Conservation (phyloP, 2,797 vertebrate genomes). For the Arremon aurantiirostris region DNA sequence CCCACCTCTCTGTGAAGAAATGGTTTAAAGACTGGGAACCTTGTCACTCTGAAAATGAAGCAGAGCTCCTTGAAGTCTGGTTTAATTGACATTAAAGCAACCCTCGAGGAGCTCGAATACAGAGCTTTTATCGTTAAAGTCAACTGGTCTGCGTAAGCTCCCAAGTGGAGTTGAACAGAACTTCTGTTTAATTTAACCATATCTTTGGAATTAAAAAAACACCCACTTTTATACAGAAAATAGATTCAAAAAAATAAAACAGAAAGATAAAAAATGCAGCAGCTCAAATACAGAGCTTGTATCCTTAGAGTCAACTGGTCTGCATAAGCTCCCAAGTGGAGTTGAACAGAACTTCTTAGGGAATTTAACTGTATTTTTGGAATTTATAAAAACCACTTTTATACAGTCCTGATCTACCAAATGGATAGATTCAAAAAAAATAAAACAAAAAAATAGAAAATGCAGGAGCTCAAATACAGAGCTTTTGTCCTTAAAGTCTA, state of each 20-base stretch:
- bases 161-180: not conserved
- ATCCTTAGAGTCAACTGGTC: not conserved
- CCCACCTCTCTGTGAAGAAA: not conserved
- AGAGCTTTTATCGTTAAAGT: not conserved
- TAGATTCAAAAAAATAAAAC: fast-evolving
- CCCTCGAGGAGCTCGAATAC: not conserved
- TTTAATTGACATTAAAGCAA: not conserved
- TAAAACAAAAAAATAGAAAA: not conserved
- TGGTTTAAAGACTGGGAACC: not conserved
- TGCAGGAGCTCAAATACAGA: not conserved
- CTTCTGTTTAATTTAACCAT: fast-evolving
- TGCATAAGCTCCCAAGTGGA: not conserved
- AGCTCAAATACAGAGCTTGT: not conserved
- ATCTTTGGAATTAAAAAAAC: not conserved
- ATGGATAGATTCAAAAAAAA: fast-evolving
- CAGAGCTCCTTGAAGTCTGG: not conserved
- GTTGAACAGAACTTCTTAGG: not conserved
- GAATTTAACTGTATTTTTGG: not conserved
- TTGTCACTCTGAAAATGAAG: constrained; percentile 22
- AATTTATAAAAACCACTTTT: not conserved
- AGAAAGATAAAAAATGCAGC: not conserved
- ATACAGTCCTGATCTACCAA: not conserved
- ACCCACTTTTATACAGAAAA: not conserved
- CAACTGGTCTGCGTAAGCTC: not conserved
- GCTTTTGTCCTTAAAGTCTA: not conserved